Base-by-base conservation (phyloP, 2,797 vertebrate genomes). In the Merluccius polli region DNA sequence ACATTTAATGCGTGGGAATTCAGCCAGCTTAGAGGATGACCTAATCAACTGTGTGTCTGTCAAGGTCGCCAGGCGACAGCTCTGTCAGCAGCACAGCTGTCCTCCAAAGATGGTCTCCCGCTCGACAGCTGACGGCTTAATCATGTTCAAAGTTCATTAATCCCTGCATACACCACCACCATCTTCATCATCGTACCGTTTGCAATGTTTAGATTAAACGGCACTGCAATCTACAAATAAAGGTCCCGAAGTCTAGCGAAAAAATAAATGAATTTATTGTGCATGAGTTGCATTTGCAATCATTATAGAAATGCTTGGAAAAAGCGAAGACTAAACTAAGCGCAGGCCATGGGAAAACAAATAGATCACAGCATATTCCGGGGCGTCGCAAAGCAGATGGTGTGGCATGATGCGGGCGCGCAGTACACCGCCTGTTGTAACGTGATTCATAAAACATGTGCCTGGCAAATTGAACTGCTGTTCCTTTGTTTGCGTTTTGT, bases 21-120 rank as follows among this genome's bases (percentile, higher is more conserved):
- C 8, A 65, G 59, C 59, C 88, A 90, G 87, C 31, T 87, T 90
- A 92, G 85, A 88, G 83, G 87, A 87, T 86, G 90, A 91, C 89
- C 90, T 91, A 87, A 92, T 93, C 90, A 89, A 86, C 84, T 77
- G 81, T 87, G 90, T 91, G 91, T 81, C 89, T 85, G 86, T 89
- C 87, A 90, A 87, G 86, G 87, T 89, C 77, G 75, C 85, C 78
- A 74, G 24, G 59, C 72, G 71, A 69, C 72, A 33, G 79, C 75
- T 72, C 81, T 76, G 79, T 88, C 85, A 81, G 75, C 77, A 77
- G 11, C 21, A 76, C 79, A 24, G 73, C 74, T 35, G 77, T 74
- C 80, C 82, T 74, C 71, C 38, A 81, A 84, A 78, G 78, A 88
- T 79, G 75, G 82, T 79, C 78, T 24, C 75, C 67, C 68, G 78